Base-by-base conservation (phyloP, 2,888 invertebrate species). In the Sturmia bella region DNA sequence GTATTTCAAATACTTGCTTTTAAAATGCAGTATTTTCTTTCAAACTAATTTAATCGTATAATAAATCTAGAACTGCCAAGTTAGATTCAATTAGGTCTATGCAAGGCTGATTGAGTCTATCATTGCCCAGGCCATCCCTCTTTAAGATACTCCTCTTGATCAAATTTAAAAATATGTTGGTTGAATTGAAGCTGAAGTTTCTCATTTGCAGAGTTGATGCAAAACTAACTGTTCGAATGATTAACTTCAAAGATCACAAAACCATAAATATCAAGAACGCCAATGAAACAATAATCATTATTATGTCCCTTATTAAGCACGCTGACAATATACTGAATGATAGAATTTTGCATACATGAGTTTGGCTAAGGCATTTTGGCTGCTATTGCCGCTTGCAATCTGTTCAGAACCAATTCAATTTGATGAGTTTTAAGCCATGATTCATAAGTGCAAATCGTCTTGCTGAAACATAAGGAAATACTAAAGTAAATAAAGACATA, bases 191-290 rank as follows among this genome's bases (percentile, higher is more conserved):
- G 99, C 88, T 99, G 99, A 0, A 99, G 92, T 89, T 99, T 99
- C 91, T 99, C 99, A 89, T 99, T 99, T 0, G 99, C 99, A 91
- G 99, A 99, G 92, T 99, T 99, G 80, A 99, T 99, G 90, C 99
- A 99, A 92, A n/a, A n/a, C n/a, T n/a, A 99, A 99, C 92, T 99
- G 99, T 91, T 99, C 99, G 92, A 99, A 99, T 13, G 98, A 91
- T 99, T 99, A 9, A 95, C 94, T 89, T 98, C 97, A 90, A 98
- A 99, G 0, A 98, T 98, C 91, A 99, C 98, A 91, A 98, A 98
- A 0, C 99, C 99, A 91, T 99, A 99, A 84, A 99, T 99, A 91
- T 99, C 99, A 21, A 99, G 93, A 0, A 99, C 99, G 90, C 93
- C 99, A 87, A 99, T 98, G 89, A 98, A 98, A 85, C 95, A 95